Percentiles rank a stretch among this genome's conserved stretches.
These are phyloP conservation scores for Cotesia chilonis DNA, from an alignment of 1,140 invertebrate genomes.

Conservation along the genomic window DNA sequence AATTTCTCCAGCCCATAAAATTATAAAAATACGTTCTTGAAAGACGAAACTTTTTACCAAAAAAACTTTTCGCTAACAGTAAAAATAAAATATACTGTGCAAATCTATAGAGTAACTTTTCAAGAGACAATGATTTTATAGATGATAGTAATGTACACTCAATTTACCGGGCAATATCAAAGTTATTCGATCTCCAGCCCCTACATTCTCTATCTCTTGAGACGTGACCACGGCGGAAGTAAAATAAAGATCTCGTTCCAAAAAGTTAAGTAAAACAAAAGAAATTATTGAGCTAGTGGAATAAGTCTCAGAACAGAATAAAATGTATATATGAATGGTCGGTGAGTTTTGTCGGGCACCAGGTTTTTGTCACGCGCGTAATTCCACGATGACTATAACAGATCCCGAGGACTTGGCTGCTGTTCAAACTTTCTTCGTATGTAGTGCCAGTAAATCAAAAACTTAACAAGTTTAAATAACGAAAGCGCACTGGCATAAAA, in stretches of 20 bases:
- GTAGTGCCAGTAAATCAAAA: background rate
- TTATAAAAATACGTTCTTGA: no score
- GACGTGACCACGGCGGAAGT: background rate
- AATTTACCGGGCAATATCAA: constrained; percentile 10
- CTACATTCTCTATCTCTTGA: background rate
- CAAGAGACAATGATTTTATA: background rate
- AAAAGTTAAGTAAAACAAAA: background rate
- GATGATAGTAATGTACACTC: background rate
- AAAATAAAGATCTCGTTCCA: background rate
- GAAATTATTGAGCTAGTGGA: background rate
- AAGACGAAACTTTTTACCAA: no score
- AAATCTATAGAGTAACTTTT: background rate
- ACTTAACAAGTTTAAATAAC: no score
- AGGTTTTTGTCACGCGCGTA: constrained; percentile 15
- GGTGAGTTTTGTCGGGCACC: background rate
- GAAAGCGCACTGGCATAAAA: background rate
- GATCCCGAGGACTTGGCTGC: constrained; percentile 15
- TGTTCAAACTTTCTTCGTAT: background rate
- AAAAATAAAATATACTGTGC: no score
- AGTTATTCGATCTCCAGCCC: constrained; percentile 3
- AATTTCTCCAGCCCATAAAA: no score
- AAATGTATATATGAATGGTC: background rate
- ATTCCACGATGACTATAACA: constrained; percentile 4
- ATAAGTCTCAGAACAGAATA: background rate
- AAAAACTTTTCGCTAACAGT: no score